Base-by-base conservation (phyloP, 2,888 invertebrate species). In the Microctonus hyperodae region DNA sequence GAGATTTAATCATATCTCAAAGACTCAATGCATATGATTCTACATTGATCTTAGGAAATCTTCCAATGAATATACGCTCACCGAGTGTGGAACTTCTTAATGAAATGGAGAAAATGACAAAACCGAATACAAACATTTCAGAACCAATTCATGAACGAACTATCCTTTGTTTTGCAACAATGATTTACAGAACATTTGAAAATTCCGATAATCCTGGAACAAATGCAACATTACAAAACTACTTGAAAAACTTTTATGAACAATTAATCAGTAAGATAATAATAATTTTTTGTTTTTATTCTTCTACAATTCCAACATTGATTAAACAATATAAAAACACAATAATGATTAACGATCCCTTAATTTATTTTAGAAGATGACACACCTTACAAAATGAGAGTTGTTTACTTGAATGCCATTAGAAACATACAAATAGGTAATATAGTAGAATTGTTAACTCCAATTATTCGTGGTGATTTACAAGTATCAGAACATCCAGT, bases 351-450 rank as follows among this genome's bases (percentile, higher is more conserved):
- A 33, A 6, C 7, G n/a, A 28, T 60, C 33, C 51, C 10, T 60
- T 31, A 2, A 11, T 55, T 37, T 20, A 7, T 35, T 25, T 40
- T 69, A 69, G 33, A 65, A 81, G 81, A 68, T n/a, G 75, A 74
- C 16, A 67, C 70, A 22, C 69, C 69, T 13, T 81, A 85, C 64
- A 76, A 81, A 2, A 78, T 81, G 70, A 83, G 85, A 75, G 74
- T 86, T 70, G 68, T 85, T 20, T 86, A 85, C 73, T 70, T 87
- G 56, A 81, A 84, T 75, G 87, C 85, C 1, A 76, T 88, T 60
- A 80, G 77, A 50, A 88, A 88, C 74, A 82, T 86, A 44, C 79
- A 82, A 69, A 72, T 85, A 3, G 78, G 78, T 7, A 78, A 80
- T 25, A 80, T 85, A 31, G 70, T 83, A 28, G 78, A 83, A 53